Evolutionary conservation across 2,797 vertebrate genomes (phyloP).

Genomic region (Columba guinea): DNA sequence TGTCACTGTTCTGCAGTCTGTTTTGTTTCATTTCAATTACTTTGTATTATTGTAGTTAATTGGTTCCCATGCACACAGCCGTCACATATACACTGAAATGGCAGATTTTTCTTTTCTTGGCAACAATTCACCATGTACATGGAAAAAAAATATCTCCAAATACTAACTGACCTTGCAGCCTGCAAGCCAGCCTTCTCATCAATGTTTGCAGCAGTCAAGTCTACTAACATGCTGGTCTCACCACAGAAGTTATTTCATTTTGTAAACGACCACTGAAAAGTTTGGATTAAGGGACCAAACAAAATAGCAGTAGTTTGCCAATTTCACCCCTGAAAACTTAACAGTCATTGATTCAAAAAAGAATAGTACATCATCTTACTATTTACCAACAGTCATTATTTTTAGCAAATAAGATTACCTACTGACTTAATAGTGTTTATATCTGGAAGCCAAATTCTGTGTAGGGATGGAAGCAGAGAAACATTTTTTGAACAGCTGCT

Average conservation of each 20-base stretch:
- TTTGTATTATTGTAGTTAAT: background rate
- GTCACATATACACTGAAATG: background rate
- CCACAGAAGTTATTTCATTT: background rate
- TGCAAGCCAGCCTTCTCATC: background rate
- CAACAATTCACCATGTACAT: background rate
- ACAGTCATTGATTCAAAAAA: background rate
- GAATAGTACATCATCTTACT: background rate
- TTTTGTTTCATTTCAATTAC: constrained; percentile 16
- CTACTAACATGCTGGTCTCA: background rate
- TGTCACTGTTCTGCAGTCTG: background rate
- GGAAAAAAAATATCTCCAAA: background rate
- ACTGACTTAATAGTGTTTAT: background rate
- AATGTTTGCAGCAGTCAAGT: background rate
- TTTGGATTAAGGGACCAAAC: background rate
- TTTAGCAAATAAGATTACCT: background rate
- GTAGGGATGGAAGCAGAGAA: background rate
- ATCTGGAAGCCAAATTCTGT: constrained; percentile 24
- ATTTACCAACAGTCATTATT: background rate
- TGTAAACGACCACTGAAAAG: background rate
- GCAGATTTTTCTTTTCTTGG: background rate
- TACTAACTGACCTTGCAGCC: background rate
- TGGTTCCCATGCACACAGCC: background rate
- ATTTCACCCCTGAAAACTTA: background rate
- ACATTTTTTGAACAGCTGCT: constrained; percentile 53
- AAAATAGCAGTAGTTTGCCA: background rate